phyloP scores from a whole-genome alignment of 2,888 invertebrate genomes.

The Drosophila fulvimacula region DNA sequence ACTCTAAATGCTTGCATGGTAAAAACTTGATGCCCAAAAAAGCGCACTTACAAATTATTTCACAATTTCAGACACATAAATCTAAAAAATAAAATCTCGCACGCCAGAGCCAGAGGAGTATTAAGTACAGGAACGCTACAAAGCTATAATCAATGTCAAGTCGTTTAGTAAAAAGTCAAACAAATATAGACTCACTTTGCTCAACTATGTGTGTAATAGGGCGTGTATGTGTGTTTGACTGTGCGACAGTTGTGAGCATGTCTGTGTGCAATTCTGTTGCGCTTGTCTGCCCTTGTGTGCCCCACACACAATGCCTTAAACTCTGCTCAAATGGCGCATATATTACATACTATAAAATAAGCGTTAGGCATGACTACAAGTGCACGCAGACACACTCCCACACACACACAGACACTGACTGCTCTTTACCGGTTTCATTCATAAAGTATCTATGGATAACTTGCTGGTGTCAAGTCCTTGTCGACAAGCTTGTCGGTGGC shows the following conservation, averaged over 20 bases:
- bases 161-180: slow-evolving; percentile 45
- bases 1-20: neutral
- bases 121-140: slow-evolving; percentile 10
- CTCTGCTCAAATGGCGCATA: slow-evolving; percentile 51
- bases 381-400: slow-evolving; percentile 17
- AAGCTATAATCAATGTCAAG: slow-evolving; percentile 58
- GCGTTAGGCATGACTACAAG: slow-evolving; percentile 54
- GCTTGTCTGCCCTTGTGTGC: slow-evolving; percentile 31
- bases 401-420: slow-evolving; percentile 10
- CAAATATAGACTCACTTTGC: slow-evolving; percentile 45
- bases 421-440: slow-evolving; percentile 27
- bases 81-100: neutral
- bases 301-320: slow-evolving; percentile 41
- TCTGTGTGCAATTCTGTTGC: slow-evolving; percentile 53
- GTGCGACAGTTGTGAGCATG: slow-evolving; percentile 18
- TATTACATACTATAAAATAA: slow-evolving; percentile 65
- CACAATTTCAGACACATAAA: neutral
- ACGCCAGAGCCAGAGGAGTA: neutral
- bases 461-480: slow-evolving; percentile 72
- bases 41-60: neutral
- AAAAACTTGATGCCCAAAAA: neutral
- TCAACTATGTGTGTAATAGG: slow-evolving; percentile 29
- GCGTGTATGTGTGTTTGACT: slow-evolving; percentile 15
- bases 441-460: slow-evolving; percentile 55
- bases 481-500: slow-evolving; percentile 58